Percentiles rank a stretch among this genome's conserved stretches.
phyloP scores from a whole-genome alignment of 2,888 invertebrate genomes.

The Drosophila austrosaltans region DNA sequence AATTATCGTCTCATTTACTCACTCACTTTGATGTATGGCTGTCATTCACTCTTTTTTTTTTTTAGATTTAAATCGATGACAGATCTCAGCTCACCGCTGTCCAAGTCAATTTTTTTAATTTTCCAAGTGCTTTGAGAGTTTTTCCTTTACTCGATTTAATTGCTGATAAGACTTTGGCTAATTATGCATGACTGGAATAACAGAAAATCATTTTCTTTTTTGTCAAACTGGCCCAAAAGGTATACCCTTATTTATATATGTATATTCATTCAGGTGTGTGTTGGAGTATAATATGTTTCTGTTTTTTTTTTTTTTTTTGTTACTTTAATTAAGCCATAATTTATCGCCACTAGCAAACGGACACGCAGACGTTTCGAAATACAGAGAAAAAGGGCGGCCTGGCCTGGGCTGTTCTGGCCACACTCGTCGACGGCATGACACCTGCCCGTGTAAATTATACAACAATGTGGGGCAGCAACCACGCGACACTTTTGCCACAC shows the following conservation, averaged over 20 bases:
- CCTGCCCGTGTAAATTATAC: constrained; percentile 74
- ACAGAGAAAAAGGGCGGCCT: constrained; percentile 38
- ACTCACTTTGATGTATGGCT: constrained; percentile 62
- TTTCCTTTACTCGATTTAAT: constrained; percentile 37
- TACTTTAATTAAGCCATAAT: constrained; percentile 77
- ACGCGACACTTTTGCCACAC: constrained; percentile 57
- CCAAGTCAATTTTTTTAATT: constrained; percentile 16
- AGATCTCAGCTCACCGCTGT: constrained; percentile 7
- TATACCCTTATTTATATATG: too few relatives aligned
- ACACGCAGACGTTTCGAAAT: constrained; percentile 56
- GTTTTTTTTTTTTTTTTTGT: constrained; percentile 37
- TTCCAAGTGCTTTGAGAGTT: constrained; percentile 46
- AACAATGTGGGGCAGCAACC: constrained; percentile 35
- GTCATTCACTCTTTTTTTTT: constrained; percentile 31
- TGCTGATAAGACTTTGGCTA: constrained; percentile 42
- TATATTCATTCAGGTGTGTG: neutral
- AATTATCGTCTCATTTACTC: constrained; percentile 44
- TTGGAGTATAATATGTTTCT: constrained; percentile 19
- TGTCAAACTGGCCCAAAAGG: neutral
- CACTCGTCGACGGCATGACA: constrained; percentile 61
- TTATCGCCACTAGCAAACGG: constrained; percentile 72
- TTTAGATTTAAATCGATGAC: constrained; percentile 35
- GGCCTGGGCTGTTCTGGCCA: constrained; percentile 39
- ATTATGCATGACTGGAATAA: constrained; percentile 42
- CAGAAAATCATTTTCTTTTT: constrained; percentile 1